Base-by-base conservation (phyloP, 2,888 invertebrate genomes). In the Eristalinus sepulchralis region DNA sequence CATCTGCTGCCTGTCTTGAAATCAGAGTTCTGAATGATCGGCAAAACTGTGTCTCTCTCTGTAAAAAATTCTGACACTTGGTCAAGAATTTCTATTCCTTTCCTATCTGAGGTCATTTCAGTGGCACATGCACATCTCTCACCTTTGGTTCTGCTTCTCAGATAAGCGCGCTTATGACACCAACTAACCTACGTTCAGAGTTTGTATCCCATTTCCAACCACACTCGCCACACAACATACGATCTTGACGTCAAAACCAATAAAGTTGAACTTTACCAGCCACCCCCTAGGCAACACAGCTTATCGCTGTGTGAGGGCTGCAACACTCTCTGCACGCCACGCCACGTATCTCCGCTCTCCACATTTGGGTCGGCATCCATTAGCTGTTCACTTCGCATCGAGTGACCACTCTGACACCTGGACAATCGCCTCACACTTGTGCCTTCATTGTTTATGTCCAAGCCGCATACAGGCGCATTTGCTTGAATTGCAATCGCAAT, bases 401-500 rank as follows among this genome's bases (percentile, higher is more conserved):
- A 64, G 67, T 72, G 57, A 66, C 75, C 75, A 71, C 57, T 34
- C 75, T 33, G 72, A 80, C 72, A 71, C 67, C 60, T 39, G 60
- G 62, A 39, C 20, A 13, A 9, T 22, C 60, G 13, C 36, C 62
- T 68, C 73, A 73, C 73, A 73, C 66, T 66, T 67, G 67, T 62
- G 66, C 39, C 57, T 70, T 72, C 39, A 72, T 82, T 82, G 67
- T 72, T 71, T 76, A 82, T 67, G 64, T 71, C 71, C 71, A 1
- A 27, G 27, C 27, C 27, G 8, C 17, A 11, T 62, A 24, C 22
- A 24, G 31, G 27, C 27, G 53, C 53, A 72, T 80, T 64, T 67
- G 34, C 60, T 59, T 53, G 53, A 34, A 78, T 34, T 78, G 60
- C 60, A 34, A 78, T 47, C 73, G 60, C 60, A 72, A 71, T 76